phyloP scores from a whole-genome alignment of 2,888 invertebrate genomes.

The Ischnura elegans region DNA sequence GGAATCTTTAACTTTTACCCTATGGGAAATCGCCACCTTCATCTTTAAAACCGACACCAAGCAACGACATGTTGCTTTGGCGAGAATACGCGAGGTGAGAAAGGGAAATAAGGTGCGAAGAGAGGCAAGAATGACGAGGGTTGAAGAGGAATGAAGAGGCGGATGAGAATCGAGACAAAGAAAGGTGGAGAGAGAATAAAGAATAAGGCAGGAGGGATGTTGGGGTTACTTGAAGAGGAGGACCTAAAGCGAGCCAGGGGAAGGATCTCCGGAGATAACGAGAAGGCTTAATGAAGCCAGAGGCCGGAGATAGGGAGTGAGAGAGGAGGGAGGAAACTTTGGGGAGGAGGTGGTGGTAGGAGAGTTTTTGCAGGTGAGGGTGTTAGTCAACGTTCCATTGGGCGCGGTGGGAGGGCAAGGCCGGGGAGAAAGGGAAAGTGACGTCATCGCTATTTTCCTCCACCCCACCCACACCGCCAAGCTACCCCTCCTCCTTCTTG shows the following conservation, averaged over 20 bases:
- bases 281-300: slow-evolving; percentile 53
- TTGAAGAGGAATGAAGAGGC: neutral
- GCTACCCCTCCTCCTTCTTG: no score
- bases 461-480: neutral
- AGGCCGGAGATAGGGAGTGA: slow-evolving; percentile 23
- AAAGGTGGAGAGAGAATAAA: neutral
- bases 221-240: neutral
- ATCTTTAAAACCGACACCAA: no score
- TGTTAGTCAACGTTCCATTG: slow-evolving; percentile 8
- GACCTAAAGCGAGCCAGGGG: neutral
- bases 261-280: slow-evolving; percentile 30
- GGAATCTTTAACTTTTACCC: no score
- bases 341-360: neutral
- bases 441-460: slow-evolving; percentile 1
- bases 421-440: slow-evolving; percentile 11
- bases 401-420: neutral
- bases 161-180: neutral
- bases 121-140: neutral
- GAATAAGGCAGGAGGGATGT: neutral
- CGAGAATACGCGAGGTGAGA: no score
- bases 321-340: neutral
- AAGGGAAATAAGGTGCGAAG: neutral
- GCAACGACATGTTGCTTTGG: no score
- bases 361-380: slow-evolving; percentile 43
- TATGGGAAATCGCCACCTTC: no score